Conservation (phyloP, 2,797 vertebrate genomes). For the Bucorvus abyssinicus region DNA sequence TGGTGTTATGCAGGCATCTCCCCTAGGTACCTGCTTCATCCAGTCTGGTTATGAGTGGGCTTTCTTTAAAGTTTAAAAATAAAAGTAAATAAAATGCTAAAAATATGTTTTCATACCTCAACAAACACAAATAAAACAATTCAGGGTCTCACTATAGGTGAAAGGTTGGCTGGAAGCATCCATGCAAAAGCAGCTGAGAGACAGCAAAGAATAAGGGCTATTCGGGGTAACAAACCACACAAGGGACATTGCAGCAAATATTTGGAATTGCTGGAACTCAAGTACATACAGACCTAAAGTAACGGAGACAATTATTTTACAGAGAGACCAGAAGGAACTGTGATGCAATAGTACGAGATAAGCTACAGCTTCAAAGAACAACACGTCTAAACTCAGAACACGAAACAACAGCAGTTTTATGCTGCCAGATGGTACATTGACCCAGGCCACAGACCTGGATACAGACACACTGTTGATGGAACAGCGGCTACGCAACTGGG, state of each 20-base stretch:
- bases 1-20: neutral
- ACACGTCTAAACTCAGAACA: neutral
- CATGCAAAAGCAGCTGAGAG: neutral
- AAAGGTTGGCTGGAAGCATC: neutral
- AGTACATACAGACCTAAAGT: neutral
- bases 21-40: neutral
- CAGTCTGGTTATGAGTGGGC: neutral
- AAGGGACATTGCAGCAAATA: neutral
- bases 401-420: neutral
- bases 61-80: neutral
- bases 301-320: neutral
- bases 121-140: neutral
- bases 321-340: neutral
- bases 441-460: neutral
- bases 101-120: neutral
- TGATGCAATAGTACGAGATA: neutral
- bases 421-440: neutral
- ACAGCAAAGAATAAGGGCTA: neutral
- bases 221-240: neutral
- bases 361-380: constrained; percentile 12
- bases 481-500: neutral
- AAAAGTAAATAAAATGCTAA: neutral
- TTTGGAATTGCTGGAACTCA: neutral
- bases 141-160: neutral
- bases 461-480: neutral